Base-by-base conservation (phyloP, 1,140 invertebrate species). In the Apolygus lucorum region DNA sequence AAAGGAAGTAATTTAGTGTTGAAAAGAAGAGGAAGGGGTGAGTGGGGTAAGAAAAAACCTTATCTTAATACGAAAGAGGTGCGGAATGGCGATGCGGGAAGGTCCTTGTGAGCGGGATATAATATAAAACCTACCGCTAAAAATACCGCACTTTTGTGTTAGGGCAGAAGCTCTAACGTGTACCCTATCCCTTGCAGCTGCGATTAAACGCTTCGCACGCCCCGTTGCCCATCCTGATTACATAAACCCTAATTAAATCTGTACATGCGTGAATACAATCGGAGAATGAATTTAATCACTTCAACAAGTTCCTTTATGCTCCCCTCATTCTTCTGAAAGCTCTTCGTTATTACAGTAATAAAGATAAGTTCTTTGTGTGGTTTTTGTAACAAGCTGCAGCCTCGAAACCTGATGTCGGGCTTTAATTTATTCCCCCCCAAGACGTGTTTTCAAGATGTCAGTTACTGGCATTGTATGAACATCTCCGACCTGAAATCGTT, bases 1-100 rank as follows among this genome's bases (percentile, higher is more conserved):
- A 66, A 29, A 28, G 64, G 64, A 42, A 66, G 64, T 66, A 66
- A 66, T 66, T 66, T 29, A 34, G 64, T n/a, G 64, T 64, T 28
- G 64, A 59, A 59, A 59, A 24, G 22, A 21, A 11, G 54, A 59
- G 22, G 54, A 59, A 34, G 27, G 64, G 64, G 25, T 4, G 27
- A 28, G 21, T n/a, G 64, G 64, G 27, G 17, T 17, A 42, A 59
- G 34, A 49, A 49, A 17, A 17, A 49, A 8, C 26, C 62, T 63
- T 63, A 63, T 63, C 62, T 63, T 63, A 63, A 63, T 63, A 63
- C 62, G 2, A 26, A 63, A 26, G 62, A 14, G 62, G 62, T 25
- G 26, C 22, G 62, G 62, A 63, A 26, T 1, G 14, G 62, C n/a
- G 64, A 14, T 4, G 22, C 34, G 54, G 22, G 8, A 22, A 22